These are phyloP conservation scores for Myrmophylax atrothorax DNA, from an alignment of 2,113 vertebrate genomes.

Conservation along the genomic window DNA sequence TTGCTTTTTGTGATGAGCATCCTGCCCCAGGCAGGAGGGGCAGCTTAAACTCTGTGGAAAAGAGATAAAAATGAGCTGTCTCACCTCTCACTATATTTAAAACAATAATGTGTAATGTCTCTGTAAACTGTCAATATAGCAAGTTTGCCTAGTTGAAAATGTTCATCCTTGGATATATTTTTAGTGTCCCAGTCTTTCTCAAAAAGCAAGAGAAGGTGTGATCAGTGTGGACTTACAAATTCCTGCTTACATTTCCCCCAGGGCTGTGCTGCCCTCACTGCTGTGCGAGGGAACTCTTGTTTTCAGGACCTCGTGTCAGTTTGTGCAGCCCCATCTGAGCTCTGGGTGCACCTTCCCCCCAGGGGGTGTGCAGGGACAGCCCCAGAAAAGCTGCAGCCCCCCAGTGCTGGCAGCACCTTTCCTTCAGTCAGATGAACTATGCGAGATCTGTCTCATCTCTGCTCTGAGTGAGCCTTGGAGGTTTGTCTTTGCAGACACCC, in stretches of 20 bases:
- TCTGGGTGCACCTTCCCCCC: neutral
- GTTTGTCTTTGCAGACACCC: neutral
- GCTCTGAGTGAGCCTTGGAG: neutral
- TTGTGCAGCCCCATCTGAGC: neutral
- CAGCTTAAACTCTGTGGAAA: neutral
- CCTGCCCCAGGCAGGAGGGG: neutral
- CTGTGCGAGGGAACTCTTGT: neutral
- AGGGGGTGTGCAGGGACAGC: neutral
- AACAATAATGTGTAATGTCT: neutral
- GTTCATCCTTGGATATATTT: neutral
- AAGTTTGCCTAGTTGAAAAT: neutral
- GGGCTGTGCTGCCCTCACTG: neutral
- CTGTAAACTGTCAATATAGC: neutral
- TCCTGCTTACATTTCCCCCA: neutral
- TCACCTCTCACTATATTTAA: neutral
- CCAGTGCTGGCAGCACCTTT: neutral
- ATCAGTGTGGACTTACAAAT: neutral
- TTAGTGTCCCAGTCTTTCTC: neutral
- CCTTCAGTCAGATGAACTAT: neutral
- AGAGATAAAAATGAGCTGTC: slow-evolving; percentile 1
- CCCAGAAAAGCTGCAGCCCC: neutral
- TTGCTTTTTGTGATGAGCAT: neutral
- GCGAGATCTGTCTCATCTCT: neutral
- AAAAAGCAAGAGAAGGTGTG: neutral
- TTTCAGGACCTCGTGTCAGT: neutral